Base-by-base conservation (phyloP, 2,888 invertebrate species). In the Ophioninae sp. region DNA sequence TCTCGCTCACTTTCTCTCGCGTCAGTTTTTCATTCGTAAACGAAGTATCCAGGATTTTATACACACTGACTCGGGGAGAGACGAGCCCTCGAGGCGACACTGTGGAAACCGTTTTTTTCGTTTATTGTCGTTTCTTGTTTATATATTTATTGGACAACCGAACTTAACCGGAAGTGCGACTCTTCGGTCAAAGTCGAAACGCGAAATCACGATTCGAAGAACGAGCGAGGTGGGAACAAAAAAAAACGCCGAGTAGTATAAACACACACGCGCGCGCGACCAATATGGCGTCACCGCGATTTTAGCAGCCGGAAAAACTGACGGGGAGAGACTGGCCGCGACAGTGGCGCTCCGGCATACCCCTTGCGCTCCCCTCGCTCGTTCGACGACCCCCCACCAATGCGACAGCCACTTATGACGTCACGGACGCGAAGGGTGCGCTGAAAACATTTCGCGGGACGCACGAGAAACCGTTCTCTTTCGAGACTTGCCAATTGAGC, bases 291-390 rank as follows among this genome's bases (percentile, higher is more conserved):
- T 88, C 88, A 86, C 90, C 23, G 87, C 88, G 88, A 88, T 87
- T 88, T 89, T 88, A 89, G 90, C 90, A 88, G 90, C 89, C 90
- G 90, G 90, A 89, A 90, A 76, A 90, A 90, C 88, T 88, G 88
- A 93, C 93, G 93, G 93, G 93, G 72, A 92, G 91, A 93, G 95
- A 95, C 95, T 95, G 95, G 94, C 94, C 93, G 87, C 67, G 73
- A 79, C 61, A 73, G 79, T 79, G 67, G 79, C 79, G 79, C 79
- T 73, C 65, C 94, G 93, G 93, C 90, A 87, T 69, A 78, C 81
- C 79, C 79, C 93, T 94, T 94, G 94, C 95, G 94, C 17, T 50
- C 50, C 17, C 50, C 50, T 13, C 50, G 6, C 17, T 3, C 3
- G 10, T 5, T 17, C 17, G 0, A 3, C 50, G 50, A 50, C 50